A percentile compares a stretch with the other conserved stretches of the same genome.
Evolutionary conservation across 2,113 vertebrate genomes (phyloP).

Genomic region (Hystrix cristata): DNA sequence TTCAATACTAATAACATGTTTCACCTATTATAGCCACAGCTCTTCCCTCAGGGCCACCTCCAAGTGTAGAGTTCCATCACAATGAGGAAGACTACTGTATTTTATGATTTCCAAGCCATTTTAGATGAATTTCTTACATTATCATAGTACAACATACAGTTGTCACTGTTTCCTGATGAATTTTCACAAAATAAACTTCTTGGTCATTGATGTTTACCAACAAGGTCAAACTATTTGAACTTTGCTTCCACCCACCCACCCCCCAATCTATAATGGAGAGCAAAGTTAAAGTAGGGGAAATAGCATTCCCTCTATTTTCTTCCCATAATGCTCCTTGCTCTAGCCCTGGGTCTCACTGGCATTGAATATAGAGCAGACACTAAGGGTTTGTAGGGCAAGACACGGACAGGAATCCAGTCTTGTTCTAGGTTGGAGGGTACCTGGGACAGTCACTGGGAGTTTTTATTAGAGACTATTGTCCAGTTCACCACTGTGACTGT

Average conservation of each 20-base stretch:
- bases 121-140: neutral
- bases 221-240: neutral
- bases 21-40: neutral
- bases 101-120: neutral
- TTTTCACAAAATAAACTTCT: neutral
- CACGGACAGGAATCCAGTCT: neutral
- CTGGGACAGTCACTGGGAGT: neutral
- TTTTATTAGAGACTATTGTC: neutral
- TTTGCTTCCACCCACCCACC: neutral
- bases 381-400: neutral
- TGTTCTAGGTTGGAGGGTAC: neutral
- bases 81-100: neutral
- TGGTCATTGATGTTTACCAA: neutral
- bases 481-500: neutral
- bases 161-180: neutral
- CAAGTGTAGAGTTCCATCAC: neutral
- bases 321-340: neutral
- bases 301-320: neutral
- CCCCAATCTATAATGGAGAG: neutral
- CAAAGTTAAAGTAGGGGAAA: neutral
- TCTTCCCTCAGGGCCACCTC: neutral
- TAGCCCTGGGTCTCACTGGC: neutral
- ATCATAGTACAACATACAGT: neutral
- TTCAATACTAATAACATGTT: neutral
- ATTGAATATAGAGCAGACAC: neutral